A percentile compares a stretch with the other conserved stretches of the same genome.
These are phyloP conservation scores for Nymphalis c-album DNA, from an alignment of 2,888 invertebrate species.

Conservation along the genomic window DNA sequence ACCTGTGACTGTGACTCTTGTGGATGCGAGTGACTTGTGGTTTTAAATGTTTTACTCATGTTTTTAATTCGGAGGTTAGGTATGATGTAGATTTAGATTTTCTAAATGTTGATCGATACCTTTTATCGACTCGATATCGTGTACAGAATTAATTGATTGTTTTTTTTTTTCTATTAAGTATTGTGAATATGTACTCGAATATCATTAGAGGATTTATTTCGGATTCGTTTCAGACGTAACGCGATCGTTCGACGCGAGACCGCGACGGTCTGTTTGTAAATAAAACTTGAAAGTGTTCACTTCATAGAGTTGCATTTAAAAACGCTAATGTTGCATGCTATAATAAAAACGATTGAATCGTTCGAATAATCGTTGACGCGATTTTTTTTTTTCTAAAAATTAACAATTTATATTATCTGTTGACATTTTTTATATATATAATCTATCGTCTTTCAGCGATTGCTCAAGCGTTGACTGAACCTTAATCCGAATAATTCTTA, in stretches of 20 bases:
- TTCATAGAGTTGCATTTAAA: conserved; percentile 78
- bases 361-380: conserved; percentile 44
- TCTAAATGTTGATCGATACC: conserved; percentile 53
- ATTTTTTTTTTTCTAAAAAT: conserved; percentile 29
- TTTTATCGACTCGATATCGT: conserved; percentile 56
- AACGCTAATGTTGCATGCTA: conserved; percentile 75
- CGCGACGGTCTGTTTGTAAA: conserved; percentile 64
- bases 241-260: conserved; percentile 54
- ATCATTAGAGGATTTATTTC: conserved; percentile 70
- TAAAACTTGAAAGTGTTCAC: conserved; percentile 77
- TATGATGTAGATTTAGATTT: conserved; percentile 60
- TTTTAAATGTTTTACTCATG: conserved; percentile 66
- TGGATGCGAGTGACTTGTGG: conserved; percentile 67
- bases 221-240: conserved; percentile 56
- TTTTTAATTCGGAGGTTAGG: conserved; percentile 60
- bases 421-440: conserved; percentile 32
- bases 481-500: conserved; percentile 45
- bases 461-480: conserved; percentile 74
- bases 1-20: conserved; percentile 30
- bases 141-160: conserved; percentile 61
- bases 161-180: conserved; percentile 55
- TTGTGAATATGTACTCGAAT: conserved; percentile 79
- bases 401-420: conserved; percentile 25
- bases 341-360: conserved; percentile 52
- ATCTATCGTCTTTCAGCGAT: conserved; percentile 54